Conservation (phyloP, 1,140 invertebrate genomes). For the Galleria mellonella region DNA sequence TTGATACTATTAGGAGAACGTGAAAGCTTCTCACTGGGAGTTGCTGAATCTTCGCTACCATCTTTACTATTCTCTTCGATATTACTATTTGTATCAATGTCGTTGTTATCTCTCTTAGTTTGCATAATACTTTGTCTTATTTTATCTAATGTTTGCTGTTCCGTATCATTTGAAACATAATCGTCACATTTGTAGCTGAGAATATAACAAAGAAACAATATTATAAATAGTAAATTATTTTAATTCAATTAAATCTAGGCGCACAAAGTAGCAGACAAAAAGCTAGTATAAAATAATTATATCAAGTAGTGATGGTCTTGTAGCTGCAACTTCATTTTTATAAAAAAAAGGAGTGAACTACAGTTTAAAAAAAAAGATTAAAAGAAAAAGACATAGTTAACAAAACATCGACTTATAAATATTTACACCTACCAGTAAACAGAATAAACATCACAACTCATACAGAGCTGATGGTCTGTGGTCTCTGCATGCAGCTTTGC, state of each 20-base stretch:
- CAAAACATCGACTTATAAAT: not conserved
- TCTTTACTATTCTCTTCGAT: slow-evolving; percentile 36
- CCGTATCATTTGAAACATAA: slow-evolving; percentile 85
- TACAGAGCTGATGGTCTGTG: slow-evolving; percentile 81
- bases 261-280: too few relatives aligned
- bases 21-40: slow-evolving; percentile 29
- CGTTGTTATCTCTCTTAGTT: slow-evolving; percentile 34
- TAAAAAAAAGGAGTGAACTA: too few relatives aligned
- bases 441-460: slow-evolving; percentile 84
- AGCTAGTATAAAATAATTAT: too few relatives aligned
- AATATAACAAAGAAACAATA: slow-evolving; percentile 16
- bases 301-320: too few relatives aligned
- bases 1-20: slow-evolving; percentile 23
- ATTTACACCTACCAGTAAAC: slow-evolving; percentile 85
- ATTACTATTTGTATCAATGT: slow-evolving; percentile 23
- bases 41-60: slow-evolving; percentile 20
- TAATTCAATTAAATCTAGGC: too few relatives aligned
- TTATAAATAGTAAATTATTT: too few relatives aligned
- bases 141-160: slow-evolving; percentile 76
- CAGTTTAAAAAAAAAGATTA: not conserved
- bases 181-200: slow-evolving; percentile 88
- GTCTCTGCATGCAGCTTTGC: slow-evolving; percentile 83
- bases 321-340: too few relatives aligned
- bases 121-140: slow-evolving; percentile 76
- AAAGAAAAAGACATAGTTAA: slow-evolving; percentile 7